Base-by-base conservation (phyloP, 92 coral and sea anemone species). In the Virgularia gustaviana region DNA sequence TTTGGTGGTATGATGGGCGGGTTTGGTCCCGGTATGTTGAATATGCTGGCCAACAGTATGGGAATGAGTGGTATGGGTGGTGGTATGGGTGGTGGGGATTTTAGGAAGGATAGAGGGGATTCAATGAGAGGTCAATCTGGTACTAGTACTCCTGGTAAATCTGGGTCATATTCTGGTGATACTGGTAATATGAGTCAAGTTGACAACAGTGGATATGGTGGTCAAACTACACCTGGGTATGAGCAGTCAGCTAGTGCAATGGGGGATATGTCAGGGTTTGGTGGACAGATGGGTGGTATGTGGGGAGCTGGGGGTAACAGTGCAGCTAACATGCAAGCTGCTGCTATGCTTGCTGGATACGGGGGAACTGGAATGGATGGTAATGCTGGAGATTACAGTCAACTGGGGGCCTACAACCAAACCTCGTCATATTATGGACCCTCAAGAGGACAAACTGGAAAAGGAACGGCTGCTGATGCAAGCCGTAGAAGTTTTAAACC, bases 11-110 rank as follows among this genome's bases (percentile, higher is more conserved):
- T 80, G 19, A 81, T 87, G 78, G 83, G 86, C 63, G 83, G 79
- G 16, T 85, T 87, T 73, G 78, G 66, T 33, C 78, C 88, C 38
- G 88, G 90, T 13, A 88, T 91, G 89, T 44, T 68, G 61, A 68
- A 49, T 25, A 68, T 68, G 75, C 51, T 68, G 22, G 66, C 66
- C 24, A 60, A 60, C 20, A 31, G 41, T 60, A 60, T 60, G 66
- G 66, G 66, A 43, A 47, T 68, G 71, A 38, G 72, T 24, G 47
- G 47, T 20, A 42, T 42, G 56, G 72, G 64, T 1, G 27, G 47
- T 42, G 44, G 42, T 28, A 20, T 25, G 71, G 35, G 35, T 66
- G 61, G 55, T 27, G 57, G 31, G 33, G 75, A 45, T 2, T 44
- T 68, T 19, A 24, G 75, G 19, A 49, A 45, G 9, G 49, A 36